phyloP scores from a whole-genome alignment of 2,113 vertebrate species.

The Brienomyrus longianalis region DNA sequence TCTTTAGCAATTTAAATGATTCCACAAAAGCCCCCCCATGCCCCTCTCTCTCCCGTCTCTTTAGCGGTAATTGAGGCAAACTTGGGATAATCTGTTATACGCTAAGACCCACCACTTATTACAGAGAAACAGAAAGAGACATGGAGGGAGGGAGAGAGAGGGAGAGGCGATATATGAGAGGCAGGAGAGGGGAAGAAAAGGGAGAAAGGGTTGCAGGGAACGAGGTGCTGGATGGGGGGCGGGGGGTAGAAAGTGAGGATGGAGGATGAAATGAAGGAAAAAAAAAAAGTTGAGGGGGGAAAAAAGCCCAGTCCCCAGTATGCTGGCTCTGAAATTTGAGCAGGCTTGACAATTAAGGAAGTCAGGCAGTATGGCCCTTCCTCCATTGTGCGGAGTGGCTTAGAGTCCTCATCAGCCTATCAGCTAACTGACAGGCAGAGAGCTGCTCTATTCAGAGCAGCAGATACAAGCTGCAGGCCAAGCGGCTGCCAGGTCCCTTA shows the following conservation, averaged over 20 bases:
- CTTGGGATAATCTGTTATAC: conserved; percentile 66
- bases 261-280: conserved; percentile 22
- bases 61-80: conserved; percentile 69
- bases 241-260: conserved; percentile 11
- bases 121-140: conserved; percentile 43
- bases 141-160: conserved; percentile 37
- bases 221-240: conserved; percentile 19
- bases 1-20: conserved; percentile 82
- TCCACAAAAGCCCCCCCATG: conserved; percentile 53
- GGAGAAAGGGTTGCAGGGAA: conserved; percentile 50
- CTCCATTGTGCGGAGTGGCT: conserved; percentile 96
- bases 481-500: conserved; percentile 99
- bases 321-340: conserved; percentile 94
- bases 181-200: conserved; percentile 34
- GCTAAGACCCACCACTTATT: conserved; percentile 66
- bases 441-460: conserved; percentile 99
- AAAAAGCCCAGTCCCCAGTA: conserved; percentile 64
- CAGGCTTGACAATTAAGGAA: conserved; percentile 97
- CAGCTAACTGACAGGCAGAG: conserved; percentile 99
- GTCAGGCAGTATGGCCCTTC: conserved; percentile 94
- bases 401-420: conserved; percentile 99
- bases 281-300: conserved; percentile 22
- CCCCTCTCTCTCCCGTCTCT: conserved; percentile 53
- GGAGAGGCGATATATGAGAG: conserved; percentile 42
- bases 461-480: conserved; percentile 99